Evolutionary conservation across 2,888 invertebrate species (phyloP).

Genomic region (Hoplodrina blanda): DNA sequence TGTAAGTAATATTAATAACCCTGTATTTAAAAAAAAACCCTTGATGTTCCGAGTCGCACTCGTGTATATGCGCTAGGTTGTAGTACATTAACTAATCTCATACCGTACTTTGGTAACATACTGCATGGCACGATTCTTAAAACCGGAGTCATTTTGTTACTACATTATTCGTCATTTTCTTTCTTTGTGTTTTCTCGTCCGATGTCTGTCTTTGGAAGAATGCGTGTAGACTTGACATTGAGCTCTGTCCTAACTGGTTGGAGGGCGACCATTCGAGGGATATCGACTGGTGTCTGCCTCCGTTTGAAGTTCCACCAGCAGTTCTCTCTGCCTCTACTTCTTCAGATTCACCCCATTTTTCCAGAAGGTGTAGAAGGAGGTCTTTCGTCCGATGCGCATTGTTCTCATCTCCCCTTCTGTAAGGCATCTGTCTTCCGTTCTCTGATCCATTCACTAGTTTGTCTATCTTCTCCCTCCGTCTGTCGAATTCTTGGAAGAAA

Average conservation of each 20-base stretch:
- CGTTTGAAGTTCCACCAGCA: constrained; percentile 88
- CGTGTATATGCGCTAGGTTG: constrained; percentile 58
- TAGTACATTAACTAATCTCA: constrained; percentile 79
- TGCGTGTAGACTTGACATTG: constrained; percentile 95
- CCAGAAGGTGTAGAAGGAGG: constrained; percentile 93
- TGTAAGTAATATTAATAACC: constrained; percentile 18
- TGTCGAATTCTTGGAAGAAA: constrained; percentile 88
- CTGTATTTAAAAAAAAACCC: constrained; percentile 32
- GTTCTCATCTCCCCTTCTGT: constrained; percentile 88
- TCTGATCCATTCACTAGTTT: constrained; percentile 84
- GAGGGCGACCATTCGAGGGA: constrained; percentile 94
- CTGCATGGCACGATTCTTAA: constrained; percentile 83
- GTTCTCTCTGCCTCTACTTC: constrained; percentile 86
- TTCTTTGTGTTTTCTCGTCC: constrained; percentile 85
- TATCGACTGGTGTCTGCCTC: constrained; percentile 92
- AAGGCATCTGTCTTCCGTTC: constrained; percentile 85
- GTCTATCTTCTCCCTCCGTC: constrained; percentile 85
- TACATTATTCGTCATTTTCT: constrained; percentile 74
- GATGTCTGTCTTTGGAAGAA: constrained; percentile 93
- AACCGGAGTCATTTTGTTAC: constrained; percentile 58
- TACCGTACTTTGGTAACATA: constrained; percentile 86
- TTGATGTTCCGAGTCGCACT: constrained; percentile 33
- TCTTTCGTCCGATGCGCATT: constrained; percentile 94
- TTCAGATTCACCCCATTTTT: constrained; percentile 94
- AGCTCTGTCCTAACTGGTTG: constrained; percentile 93